Evolutionary conservation across 2,113 vertebrate species (phyloP).

Genomic region (Progne subis): DNA sequence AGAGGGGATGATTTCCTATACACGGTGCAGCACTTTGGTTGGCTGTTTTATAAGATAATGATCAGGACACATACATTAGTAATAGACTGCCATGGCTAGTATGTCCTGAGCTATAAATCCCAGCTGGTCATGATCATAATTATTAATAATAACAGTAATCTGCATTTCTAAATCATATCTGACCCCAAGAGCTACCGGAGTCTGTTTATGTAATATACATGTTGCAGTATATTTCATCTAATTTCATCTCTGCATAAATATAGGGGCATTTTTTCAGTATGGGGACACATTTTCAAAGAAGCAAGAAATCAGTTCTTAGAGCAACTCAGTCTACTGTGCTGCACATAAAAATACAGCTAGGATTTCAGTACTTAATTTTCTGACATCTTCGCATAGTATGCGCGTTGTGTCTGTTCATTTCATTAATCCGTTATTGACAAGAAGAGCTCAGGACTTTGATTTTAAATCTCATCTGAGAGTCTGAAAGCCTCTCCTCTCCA

Average conservation of each 20-base stretch:
- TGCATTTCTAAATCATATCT: not conserved
- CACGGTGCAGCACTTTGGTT: not conserved
- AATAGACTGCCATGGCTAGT: not conserved
- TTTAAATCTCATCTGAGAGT: constrained; percentile 4
- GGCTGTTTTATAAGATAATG: constrained; percentile 4
- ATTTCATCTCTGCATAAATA: not conserved
- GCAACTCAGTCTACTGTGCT: not conserved
- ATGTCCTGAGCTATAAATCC: not conserved
- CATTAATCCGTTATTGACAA: not conserved
- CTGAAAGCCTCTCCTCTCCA: not conserved
- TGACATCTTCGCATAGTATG: not conserved
- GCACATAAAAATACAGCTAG: not conserved
- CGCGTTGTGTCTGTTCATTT: not conserved
- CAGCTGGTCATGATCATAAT: not conserved
- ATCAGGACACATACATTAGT: constrained; percentile 10
- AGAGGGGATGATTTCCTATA: constrained; percentile 2
- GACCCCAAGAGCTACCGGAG: not conserved
- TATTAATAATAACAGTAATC: constrained; percentile 32
- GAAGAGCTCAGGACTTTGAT: not conserved
- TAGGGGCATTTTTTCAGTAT: not conserved
- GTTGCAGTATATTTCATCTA: not conserved
- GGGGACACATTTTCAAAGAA: not conserved
- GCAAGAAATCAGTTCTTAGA: not conserved
- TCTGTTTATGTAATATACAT: not conserved
- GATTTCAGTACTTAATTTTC: not conserved